These are phyloP conservation scores for Diplosoma virens DNA, from an alignment of 23 tunicate species.

Conservation along the genomic window DNA sequence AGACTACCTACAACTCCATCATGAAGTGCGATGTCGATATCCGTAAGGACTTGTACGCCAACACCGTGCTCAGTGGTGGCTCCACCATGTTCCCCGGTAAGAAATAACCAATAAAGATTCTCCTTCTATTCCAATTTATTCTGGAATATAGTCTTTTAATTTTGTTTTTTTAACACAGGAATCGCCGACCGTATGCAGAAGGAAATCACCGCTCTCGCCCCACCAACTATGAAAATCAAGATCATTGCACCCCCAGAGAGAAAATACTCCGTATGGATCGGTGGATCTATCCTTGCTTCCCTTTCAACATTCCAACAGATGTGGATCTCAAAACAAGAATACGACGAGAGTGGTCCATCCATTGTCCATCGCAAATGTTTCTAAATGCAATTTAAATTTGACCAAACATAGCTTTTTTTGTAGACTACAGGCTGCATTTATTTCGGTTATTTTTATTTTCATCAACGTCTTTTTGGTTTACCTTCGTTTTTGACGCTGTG, in stretches of 20 bases:
- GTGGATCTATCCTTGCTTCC: constrained; percentile 45
- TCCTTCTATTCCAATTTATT: neutral
- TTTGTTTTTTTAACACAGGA: neutral
- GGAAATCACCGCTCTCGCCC: constrained; percentile 44
- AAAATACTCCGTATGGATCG: constrained; percentile 46
- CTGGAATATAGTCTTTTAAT: neutral
- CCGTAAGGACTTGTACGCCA: constrained; percentile 96
- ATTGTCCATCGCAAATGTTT: constrained; percentile 42
- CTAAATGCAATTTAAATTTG: constrained; percentile 26
- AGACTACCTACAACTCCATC: constrained; percentile 92
- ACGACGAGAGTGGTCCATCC: constrained; percentile 43
- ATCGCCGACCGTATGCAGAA: constrained; percentile 49
- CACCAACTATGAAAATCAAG: constrained; percentile 43
- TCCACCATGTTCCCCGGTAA: constrained; percentile 97
- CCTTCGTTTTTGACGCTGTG: constrained; percentile 23
- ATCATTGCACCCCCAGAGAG: constrained; percentile 45
- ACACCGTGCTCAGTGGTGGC: constrained; percentile 90
- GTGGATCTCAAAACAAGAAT: constrained; percentile 49
- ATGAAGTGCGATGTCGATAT: constrained; percentile 94
- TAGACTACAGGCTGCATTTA: constrained; percentile 41
- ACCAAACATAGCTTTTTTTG: constrained; percentile 32
- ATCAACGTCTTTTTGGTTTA: constrained; percentile 1
- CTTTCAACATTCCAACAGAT: constrained; percentile 54
- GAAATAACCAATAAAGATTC: neutral
- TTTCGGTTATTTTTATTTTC: constrained; percentile 23